Base-by-base conservation (phyloP, 2,888 invertebrate genomes). In the Hoplodrina ambigua region DNA sequence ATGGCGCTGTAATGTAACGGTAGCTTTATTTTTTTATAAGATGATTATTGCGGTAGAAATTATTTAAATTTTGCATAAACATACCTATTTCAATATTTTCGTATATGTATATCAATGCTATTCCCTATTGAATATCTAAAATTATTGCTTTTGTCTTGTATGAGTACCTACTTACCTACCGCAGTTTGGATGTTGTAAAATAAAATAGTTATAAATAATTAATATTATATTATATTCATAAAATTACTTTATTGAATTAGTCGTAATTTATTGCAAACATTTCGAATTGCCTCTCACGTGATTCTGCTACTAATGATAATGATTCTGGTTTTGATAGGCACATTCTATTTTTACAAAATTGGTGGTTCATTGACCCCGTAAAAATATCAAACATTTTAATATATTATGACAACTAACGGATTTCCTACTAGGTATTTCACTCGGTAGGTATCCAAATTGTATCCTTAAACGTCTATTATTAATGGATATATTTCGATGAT, bases 1-100 rank as follows among this genome's bases (percentile, higher is more conserved):
- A 84, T 88, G 87, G 88, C 88, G 87, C 66, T 78, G 11, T 59
- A 15, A 19, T 33, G 62, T 63, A 72, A 17, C 46, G 17, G 46
- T 46, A 46, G 46, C 46, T 46, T 46, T 46, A 17, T 11, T 41
- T 41, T 41, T 41, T 13, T 11, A 41, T 17, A 15, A 46, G 17
- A 17, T 44, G 5, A 15, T 44, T 44, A 46, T 17, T 17, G 46
- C 17, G 17, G 6, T 46, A 17, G 17, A 5, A 3, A 50, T 6
- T 19, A 17, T 33, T 33, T 0, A 19, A n/a, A 11, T 4, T 13
- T 37, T 56, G 8, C 17, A 46, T 46, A 15, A 25, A 20, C 25
- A 15, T 4, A n/a, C n/a, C n/a, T n/a, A 46, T 58, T 58, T 30
- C 1, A 11, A 49, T 49, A 20, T 50, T 41, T 13, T 41, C 25